Conservation (phyloP, 2,888 invertebrate species). For the Plebejus anna region DNA sequence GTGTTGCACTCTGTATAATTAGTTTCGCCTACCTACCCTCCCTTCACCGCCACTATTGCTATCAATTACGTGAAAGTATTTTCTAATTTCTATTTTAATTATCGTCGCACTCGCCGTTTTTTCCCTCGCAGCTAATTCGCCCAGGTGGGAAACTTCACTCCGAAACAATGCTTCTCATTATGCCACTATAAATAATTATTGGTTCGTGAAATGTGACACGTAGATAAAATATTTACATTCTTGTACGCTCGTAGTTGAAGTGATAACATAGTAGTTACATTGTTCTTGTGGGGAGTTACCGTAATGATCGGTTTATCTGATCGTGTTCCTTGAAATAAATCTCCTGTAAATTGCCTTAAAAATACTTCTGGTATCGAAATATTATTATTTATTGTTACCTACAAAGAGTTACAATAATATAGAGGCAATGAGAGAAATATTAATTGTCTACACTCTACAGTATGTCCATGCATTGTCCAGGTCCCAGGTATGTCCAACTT, state of each 20-base stretch:
- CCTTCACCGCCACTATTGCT: constrained; percentile 41
- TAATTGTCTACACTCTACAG: background rate
- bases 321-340: background rate
- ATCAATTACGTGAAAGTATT: constrained; percentile 65
- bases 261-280: constrained; percentile 4
- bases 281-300: background rate
- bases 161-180: constrained; percentile 29
- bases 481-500: background rate
- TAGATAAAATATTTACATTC: constrained; percentile 7
- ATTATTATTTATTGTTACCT: background rate
- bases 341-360: background rate
- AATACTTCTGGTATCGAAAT: background rate
- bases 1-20: constrained; percentile 53
- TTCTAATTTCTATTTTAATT: constrained; percentile 64
- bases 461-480: too few species aligned
- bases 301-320: background rate
- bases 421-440: background rate
- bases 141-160: constrained; percentile 20
- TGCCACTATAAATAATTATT: constrained; percentile 7
- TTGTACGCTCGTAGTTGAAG: background rate
- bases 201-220: constrained; percentile 7
- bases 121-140: constrained; percentile 28
- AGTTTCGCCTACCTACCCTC: constrained; percentile 55
- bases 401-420: background rate
- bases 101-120: constrained; percentile 38